A percentile compares a stretch with the other conserved stretches of the same genome.
These are phyloP conservation scores for Actinemys pallida DNA, from an alignment of 2,113 vertebrate species.

Conservation along the genomic window DNA sequence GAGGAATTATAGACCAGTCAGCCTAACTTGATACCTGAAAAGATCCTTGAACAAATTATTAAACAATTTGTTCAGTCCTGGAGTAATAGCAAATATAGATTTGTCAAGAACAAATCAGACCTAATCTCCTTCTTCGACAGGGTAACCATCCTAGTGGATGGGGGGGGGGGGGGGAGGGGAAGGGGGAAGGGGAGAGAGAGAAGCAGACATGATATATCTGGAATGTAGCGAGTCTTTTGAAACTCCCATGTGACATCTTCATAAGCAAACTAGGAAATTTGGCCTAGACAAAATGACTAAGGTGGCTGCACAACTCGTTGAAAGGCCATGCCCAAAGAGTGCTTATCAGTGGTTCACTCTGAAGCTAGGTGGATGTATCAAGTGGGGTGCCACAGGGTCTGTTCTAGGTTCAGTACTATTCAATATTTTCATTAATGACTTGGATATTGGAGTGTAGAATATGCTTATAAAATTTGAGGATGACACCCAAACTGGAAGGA, in stretches of 20 bases:
- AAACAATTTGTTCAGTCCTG: not conserved
- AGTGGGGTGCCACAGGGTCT: not conserved
- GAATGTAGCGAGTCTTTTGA: not conserved
- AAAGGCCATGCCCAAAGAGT: not conserved
- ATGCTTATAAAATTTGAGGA: not conserved
- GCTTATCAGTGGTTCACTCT: not conserved
- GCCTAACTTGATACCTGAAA: not conserved
- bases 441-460: not conserved
- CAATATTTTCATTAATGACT: too few relatives aligned
- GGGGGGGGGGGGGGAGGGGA: not conserved
- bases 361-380: not conserved
- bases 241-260: not conserved
- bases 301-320: not conserved
- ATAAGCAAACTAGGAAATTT: not conserved
- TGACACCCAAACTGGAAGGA: not conserved
- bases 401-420: too few relatives aligned
- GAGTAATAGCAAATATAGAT: not conserved
- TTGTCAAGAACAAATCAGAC: not conserved
- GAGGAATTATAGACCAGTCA: not conserved
- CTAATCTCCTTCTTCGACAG: not conserved
- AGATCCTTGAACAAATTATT: not conserved
- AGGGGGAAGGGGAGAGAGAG: not conserved
- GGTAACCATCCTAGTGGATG: not conserved
- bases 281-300: not conserved
- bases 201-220: not conserved